phyloP scores from a whole-genome alignment of 2,113 vertebrate species.

The Hypanus sabinus region DNA sequence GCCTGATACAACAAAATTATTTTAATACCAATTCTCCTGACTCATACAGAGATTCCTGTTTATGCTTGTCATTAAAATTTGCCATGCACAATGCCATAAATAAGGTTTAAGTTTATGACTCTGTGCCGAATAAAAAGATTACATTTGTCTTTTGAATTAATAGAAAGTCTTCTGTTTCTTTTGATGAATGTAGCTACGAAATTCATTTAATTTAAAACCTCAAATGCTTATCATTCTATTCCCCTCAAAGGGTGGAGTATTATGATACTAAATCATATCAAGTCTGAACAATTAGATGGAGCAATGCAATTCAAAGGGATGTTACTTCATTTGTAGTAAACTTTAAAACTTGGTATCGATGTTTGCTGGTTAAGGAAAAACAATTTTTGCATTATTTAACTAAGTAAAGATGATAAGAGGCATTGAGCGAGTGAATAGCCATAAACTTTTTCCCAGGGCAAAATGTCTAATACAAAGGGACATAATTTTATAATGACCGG shows the following conservation, averaged over 20 bases:
- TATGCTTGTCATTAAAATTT: not conserved
- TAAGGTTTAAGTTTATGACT: not conserved
- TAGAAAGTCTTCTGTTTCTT: not conserved
- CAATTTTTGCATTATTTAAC: not conserved
- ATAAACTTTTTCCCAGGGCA: too few relatives aligned
- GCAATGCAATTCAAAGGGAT: not conserved
- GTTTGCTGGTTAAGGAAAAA: not conserved
- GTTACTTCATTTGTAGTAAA: not conserved
- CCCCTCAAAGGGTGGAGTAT: not conserved
- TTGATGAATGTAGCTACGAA: not conserved
- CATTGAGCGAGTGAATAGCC: too few relatives aligned
- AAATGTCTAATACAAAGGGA: too few relatives aligned
- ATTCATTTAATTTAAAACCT: not conserved
- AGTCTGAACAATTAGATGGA: not conserved
- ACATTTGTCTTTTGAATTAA: not conserved
- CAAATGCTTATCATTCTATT: not conserved
- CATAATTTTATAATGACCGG: too few relatives aligned
- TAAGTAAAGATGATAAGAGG: not conserved
- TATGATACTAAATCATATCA: not conserved
- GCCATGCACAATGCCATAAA: not conserved
- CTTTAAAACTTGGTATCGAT: slow-evolving; percentile 6
- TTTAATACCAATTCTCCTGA: not conserved
- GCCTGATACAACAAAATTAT: not conserved
- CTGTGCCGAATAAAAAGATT: not conserved
- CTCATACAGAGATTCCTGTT: not conserved